A percentile compares a stretch with the other conserved stretches of the same genome.
Evolutionary conservation across 2,797 vertebrate species (phyloP).

Genomic region (Garrulus glandarius): DNA sequence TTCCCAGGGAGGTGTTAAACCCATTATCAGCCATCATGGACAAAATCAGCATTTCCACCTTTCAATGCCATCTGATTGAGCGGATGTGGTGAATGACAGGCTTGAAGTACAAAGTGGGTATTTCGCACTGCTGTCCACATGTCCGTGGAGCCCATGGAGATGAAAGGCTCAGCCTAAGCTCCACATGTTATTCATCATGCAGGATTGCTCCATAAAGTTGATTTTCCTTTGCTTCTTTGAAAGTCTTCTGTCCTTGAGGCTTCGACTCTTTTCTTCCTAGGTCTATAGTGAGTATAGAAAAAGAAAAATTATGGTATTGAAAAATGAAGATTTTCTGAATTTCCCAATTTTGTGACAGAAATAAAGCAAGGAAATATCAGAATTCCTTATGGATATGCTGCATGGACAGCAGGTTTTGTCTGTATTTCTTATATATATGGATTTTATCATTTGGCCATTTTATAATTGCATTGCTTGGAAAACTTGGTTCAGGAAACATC

Average conservation of each 20-base stretch:
- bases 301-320: conserved; percentile 55
- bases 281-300: neutral
- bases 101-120: neutral
- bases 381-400: conserved; percentile 17
- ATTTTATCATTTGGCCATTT: conserved; percentile 19
- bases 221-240: conserved; percentile 37
- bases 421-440: neutral
- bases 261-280: conserved; percentile 33
- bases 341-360: conserved; percentile 27
- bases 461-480: neutral
- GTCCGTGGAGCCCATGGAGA: neutral
- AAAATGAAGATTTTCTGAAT: conserved; percentile 50
- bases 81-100: neutral
- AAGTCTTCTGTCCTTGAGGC: neutral
- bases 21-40: conserved; percentile 28
- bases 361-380: conserved; percentile 17
- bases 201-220: conserved; percentile 34
- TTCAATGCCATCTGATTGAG: conserved; percentile 39
- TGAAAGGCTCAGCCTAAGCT: conserved; percentile 14
- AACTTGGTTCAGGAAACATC: neutral
- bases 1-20: conserved; percentile 20
- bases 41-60: conserved; percentile 37
- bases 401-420: neutral
- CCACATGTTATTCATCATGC: neutral
- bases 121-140: conserved; percentile 35